Base-by-base conservation (phyloP, 2,888 invertebrate genomes). In the Lasioglossum figueresi region DNA sequence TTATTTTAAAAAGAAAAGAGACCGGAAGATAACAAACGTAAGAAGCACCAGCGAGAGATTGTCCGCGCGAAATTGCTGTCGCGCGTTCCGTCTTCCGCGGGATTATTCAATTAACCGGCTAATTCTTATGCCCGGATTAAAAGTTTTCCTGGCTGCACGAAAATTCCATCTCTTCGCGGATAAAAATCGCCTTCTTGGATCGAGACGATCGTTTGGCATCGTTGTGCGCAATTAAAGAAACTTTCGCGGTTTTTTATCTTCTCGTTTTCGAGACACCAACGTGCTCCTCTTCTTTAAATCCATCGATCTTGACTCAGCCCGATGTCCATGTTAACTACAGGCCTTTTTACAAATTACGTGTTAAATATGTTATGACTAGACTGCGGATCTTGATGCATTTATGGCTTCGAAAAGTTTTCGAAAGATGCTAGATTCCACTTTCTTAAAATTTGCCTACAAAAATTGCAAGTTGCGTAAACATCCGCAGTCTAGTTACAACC, bases 21-120 rank as follows among this genome's bases (percentile, higher is more conserved):
- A n/a, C 23, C 27, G 27, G 6, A 68, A 40, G 27, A 40, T 40
- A 52, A 82, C 66, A 73, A 82, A 80, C 48, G 81, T 74, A 66
- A 81, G 81, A 31, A 52, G 66, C 52, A 23, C 68, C 14, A 16
- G 16, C 31, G 40, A 23, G 23, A 52, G 40, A 82, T 72, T 79
- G 72, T 34, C 63, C 31, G 63, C 45, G 2, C 14, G 31, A 23
- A 52, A 75, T 68, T 63, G 52, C 66, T 31, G 31, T 63, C 63
- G 31, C 63, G 34, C 59, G 19, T n/a, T 10, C 40, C 4, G 34
- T 27, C 12, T 10, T 12, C 43, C n/a, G n/a, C 34, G 19, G 23
- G n/a, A 19, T 19, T 19, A 74, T 48, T 48, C 70, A 81, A 82
- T 81, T 81, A 81, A 16, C 5, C 37, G 63, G 81, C n/a, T 80